Percentiles rank a stretch among this genome's conserved stretches.
Evolutionary conservation across 2,797 vertebrate species (phyloP).

Genomic region (Tenualosa ilisha): DNA sequence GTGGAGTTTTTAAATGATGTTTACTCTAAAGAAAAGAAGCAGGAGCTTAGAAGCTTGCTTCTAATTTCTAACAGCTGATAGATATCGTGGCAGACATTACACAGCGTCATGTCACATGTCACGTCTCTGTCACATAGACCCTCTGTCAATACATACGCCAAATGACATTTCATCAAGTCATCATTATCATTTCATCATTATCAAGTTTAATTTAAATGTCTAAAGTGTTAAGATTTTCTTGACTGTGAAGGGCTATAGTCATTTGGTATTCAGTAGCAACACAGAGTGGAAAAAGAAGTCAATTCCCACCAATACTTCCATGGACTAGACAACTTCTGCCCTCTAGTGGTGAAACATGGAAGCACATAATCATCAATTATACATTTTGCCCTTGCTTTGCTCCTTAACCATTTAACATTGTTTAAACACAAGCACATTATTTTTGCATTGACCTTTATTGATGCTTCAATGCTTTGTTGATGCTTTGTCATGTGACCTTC

Average conservation of each 20-base stretch:
- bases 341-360: background rate
- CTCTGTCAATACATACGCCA: background rate
- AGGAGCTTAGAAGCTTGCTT: background rate
- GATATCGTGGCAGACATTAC: background rate
- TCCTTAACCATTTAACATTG: background rate
- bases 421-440: background rate
- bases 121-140: background rate
- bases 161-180: background rate
- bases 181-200: too few relatives aligned
- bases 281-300: background rate
- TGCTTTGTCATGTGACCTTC: background rate
- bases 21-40: background rate
- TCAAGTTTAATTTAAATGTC: background rate
- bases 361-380: background rate
- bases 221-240: background rate
- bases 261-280: background rate
- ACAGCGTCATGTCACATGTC: background rate
- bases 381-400: background rate
- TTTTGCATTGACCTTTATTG: background rate
- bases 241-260: background rate
- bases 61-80: background rate
- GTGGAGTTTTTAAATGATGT: background rate
- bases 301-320: background rate
- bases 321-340: background rate
- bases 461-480: background rate